phyloP scores from a whole-genome alignment of 2,888 invertebrate species.

The Perizoma affinitatum region DNA sequence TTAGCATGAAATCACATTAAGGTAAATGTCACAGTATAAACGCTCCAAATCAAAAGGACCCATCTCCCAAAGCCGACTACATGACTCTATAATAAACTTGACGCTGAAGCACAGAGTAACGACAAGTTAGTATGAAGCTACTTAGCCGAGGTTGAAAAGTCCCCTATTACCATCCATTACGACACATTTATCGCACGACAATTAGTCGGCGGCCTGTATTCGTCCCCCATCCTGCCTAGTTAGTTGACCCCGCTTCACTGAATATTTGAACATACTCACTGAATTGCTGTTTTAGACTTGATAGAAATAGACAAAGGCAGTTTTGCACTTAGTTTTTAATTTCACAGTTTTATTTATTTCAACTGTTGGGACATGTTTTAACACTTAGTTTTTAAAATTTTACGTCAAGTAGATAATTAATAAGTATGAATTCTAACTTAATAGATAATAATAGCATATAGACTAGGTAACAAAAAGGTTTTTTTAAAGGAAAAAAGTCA shows the following conservation, averaged over 20 bases:
- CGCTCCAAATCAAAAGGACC: constrained; percentile 8
- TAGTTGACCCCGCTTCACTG: constrained; percentile 51
- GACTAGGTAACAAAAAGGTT: no score
- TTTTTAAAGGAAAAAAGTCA: no score
- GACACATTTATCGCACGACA: constrained; percentile 53
- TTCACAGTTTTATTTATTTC: no score
- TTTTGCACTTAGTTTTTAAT: no score
- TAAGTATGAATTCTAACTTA: no score
- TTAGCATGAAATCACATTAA: no score
- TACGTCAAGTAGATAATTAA: no score
- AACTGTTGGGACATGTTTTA: no score
- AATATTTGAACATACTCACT: constrained; percentile 29
- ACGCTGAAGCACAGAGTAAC: not conserved
- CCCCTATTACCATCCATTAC: constrained; percentile 40
- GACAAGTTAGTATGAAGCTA: not conserved
- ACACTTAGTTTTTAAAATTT: no score
- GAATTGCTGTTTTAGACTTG: constrained; percentile 4
- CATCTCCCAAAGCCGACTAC: constrained; percentile 7
- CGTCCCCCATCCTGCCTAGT: constrained; percentile 46
- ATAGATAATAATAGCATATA: no score
- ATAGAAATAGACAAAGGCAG: no score
- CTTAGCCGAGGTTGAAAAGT: constrained; percentile 13
- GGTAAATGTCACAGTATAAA: no score
- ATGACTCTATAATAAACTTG: constrained; percentile 8
- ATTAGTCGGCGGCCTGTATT: constrained; percentile 50